Evolutionary conservation across 2,888 invertebrate species (phyloP), one percentile per base, ranked within the genome.

Genomic region (Leucoma salicis): DNA sequence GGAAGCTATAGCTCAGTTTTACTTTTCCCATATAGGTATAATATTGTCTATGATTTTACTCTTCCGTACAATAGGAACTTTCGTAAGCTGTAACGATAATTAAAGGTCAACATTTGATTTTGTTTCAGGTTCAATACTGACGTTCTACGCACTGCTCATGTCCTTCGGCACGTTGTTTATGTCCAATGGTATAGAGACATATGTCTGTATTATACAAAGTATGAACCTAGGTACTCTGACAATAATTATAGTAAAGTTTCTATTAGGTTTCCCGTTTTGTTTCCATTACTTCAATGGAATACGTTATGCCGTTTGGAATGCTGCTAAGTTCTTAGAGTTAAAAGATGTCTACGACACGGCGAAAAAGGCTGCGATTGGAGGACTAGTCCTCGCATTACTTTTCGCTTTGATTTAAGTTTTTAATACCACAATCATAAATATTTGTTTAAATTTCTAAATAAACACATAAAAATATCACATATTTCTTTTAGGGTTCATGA

Each of bases 241-340:
- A 0, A 52, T 72, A 14, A 50, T 80, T 3, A 0, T 78, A 0
- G 12, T 81, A 1, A 87, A 87, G 54, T n/a, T 81, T 0, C 1
- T 74, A 0, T 0, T 80, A 0, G 83, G 78, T 0, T 50, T 51
- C 0, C 82, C 83, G 0, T 87, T 86, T 32, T 49, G 55, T 0
- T 86, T 58, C 40, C 87, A 87, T 46, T 87, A 84, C 46, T 76
- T 66, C 27, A 80, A 74, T 35, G 87, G 80, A 0, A 58, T 86
- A 0, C 57, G 87, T 7, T 86, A 76, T 42, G 58, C 68, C n/a
- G 53, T 65, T 8, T 86, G 76, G 74, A 82, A 78, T 15, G 42
- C 70, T 0, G 75, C 69, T 0, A 73, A 63, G 39, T 56, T 68
- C 45, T 47, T 86, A 2, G 27, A 52, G 0, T 43, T 72, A 1